A percentile compares a stretch with the other conserved stretches of the same genome.
These are phyloP conservation scores for Aphyosemion australe DNA, from an alignment of 2,113 vertebrate genomes.

Conservation along the genomic window DNA sequence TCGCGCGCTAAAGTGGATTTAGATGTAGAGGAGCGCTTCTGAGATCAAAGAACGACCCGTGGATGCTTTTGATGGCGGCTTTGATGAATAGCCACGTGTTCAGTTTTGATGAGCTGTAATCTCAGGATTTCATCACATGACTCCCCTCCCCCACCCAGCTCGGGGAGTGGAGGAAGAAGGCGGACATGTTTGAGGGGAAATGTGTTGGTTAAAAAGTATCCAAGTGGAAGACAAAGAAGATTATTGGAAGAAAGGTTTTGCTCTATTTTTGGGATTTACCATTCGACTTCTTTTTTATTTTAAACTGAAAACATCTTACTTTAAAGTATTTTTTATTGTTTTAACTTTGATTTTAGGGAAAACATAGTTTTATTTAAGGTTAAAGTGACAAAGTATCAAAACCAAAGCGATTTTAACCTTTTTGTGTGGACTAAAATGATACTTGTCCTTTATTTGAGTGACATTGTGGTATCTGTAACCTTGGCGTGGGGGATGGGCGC, in stretches of 20 bases:
- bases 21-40: not conserved
- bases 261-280: slow-evolving; percentile 65
- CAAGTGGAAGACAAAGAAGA: slow-evolving; percentile 76
- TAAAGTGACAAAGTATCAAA: not conserved
- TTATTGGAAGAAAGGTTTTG: slow-evolving; percentile 68
- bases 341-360: not conserved
- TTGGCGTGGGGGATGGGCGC: slow-evolving; percentile 81
- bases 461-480: slow-evolving; percentile 76
- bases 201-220: slow-evolving; percentile 78
- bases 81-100: not conserved
- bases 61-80: slow-evolving; percentile 1
- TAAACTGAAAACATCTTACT: slow-evolving; percentile 10
- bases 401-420: too few species aligned
- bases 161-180: slow-evolving; percentile 70
- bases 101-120: slow-evolving; percentile 25
- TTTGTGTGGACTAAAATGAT: not conserved
- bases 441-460: slow-evolving; percentile 48
- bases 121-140: slow-evolving; percentile 67
- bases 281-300: slow-evolving; percentile 28
- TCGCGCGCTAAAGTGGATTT: not conserved
- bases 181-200: slow-evolving; percentile 82
- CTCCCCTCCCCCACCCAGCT: slow-evolving; percentile 72
- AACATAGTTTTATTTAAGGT: not conserved
- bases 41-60: rapidly evolving
- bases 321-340: not conserved